Evolutionary conservation across 2,888 invertebrate species (phyloP).

Genomic region (Drosophila borborema): DNA sequence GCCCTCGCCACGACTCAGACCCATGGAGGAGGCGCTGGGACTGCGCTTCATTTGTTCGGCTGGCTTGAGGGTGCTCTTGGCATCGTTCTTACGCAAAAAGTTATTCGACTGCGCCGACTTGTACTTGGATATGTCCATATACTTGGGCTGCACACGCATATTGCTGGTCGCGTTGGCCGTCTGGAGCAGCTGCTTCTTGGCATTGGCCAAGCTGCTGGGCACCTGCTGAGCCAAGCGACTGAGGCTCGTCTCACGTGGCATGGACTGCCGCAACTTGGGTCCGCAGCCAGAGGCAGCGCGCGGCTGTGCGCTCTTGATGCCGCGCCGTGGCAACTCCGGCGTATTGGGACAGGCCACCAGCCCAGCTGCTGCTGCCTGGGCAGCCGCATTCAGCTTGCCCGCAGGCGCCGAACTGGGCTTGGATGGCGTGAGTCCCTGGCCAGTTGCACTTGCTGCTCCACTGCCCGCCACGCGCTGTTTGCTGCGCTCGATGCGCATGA

Average conservation of each 20-base stretch:
- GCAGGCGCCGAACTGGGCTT: constrained; percentile 84
- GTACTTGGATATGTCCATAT: constrained; percentile 88
- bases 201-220: constrained; percentile 84
- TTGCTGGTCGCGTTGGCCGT: constrained; percentile 73
- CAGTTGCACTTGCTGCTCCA: constrained; percentile 17
- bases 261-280: constrained; percentile 82
- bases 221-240: constrained; percentile 84
- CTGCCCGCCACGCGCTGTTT: constrained; percentile 82
- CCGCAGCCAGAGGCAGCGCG: constrained; percentile 57
- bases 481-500: constrained; percentile 87
- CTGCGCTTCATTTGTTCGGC: constrained; percentile 82
- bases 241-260: constrained; percentile 85
- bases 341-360: constrained; percentile 86
- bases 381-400: constrained; percentile 51
- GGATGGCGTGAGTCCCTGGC: constrained; percentile 45
- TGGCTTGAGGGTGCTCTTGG: constrained; percentile 85
- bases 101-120: constrained; percentile 86
- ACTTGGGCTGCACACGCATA: constrained; percentile 85
- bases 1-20: constrained; percentile 81
- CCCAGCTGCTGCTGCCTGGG: constrained; percentile 71
- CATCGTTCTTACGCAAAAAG: constrained; percentile 87
- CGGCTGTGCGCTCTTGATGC: constrained; percentile 76
- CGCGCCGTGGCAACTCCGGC: constrained; percentile 86
- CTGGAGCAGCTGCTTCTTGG: constrained; percentile 84
- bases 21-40: constrained; percentile 84